phyloP scores from a whole-genome alignment of 1,140 invertebrate species.

The Dendroctonus valens region DNA sequence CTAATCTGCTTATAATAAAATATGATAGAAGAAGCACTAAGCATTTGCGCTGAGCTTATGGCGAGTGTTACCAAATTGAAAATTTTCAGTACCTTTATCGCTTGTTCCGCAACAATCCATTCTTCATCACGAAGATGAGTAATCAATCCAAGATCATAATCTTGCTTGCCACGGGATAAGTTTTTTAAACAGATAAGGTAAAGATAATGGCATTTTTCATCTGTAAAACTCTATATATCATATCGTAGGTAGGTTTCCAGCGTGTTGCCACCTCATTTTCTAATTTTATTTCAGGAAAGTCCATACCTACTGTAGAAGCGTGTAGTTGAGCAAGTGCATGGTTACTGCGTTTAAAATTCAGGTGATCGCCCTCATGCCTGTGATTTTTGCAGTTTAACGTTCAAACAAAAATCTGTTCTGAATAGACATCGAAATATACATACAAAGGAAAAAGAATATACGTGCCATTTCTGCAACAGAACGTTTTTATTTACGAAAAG shows the following conservation, averaged over 20 bases:
- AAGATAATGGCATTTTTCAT: background rate
- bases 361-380: no score
- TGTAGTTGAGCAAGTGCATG: background rate
- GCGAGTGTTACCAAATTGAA: background rate
- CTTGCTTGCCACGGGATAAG: background rate
- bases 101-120: background rate
- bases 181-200: background rate
- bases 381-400: no score
- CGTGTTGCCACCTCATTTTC: background rate
- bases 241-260: constrained; percentile 5
- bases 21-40: background rate
- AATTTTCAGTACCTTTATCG: background rate
- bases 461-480: no score
- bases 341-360: constrained; percentile 5
- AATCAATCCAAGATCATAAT: no score
- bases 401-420: no score
- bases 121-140: background rate
- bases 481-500: no score
- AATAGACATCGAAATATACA: no score
- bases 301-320: background rate
- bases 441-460: no score
- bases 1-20: background rate
- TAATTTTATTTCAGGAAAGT: background rate
- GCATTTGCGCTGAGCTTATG: background rate
- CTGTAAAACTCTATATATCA: constrained; percentile 1